phyloP scores from a whole-genome alignment of 2,113 vertebrate species.

The Phylloscopus whistleri region DNA sequence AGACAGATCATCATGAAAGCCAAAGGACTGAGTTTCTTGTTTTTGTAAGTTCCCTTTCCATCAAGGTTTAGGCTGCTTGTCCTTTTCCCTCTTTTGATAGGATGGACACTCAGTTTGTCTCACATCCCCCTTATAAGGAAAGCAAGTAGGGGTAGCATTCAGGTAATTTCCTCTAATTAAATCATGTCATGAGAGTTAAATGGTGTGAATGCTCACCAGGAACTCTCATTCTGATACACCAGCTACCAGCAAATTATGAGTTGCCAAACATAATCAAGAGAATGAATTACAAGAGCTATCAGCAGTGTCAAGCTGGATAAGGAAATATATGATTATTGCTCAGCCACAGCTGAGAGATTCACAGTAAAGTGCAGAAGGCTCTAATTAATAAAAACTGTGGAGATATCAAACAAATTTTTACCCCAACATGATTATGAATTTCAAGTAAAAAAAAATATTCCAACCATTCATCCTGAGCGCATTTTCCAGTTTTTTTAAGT shows the following conservation, averaged over 20 bases:
- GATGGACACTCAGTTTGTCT: background rate
- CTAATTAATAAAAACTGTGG: background rate
- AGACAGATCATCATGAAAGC: background rate
- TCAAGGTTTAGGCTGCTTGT: background rate
- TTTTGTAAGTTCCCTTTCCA: background rate
- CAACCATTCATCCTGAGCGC: background rate
- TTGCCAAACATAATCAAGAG: conserved; percentile 46
- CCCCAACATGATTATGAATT: background rate
- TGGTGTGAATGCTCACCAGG: background rate
- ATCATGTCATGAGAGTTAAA: background rate
- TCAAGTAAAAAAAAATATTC: background rate
- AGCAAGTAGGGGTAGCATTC: background rate
- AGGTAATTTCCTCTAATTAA: conserved; percentile 17
- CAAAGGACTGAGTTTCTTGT: background rate
- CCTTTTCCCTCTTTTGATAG: background rate
- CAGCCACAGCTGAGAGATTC: background rate
- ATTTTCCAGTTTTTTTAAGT: background rate
- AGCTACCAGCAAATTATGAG: conserved; percentile 40
- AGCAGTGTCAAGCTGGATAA: conserved; percentile 2
- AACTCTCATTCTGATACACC: background rate
- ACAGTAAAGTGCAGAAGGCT: background rate
- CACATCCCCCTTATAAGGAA: background rate
- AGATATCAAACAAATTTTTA: background rate
- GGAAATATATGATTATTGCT: background rate
- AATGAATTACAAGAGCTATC: conserved; percentile 35